Evolutionary conservation across 2,888 invertebrate genomes (phyloP), one percentile per base, ranked within the genome.

Genomic region (Elegia similella): DNA sequence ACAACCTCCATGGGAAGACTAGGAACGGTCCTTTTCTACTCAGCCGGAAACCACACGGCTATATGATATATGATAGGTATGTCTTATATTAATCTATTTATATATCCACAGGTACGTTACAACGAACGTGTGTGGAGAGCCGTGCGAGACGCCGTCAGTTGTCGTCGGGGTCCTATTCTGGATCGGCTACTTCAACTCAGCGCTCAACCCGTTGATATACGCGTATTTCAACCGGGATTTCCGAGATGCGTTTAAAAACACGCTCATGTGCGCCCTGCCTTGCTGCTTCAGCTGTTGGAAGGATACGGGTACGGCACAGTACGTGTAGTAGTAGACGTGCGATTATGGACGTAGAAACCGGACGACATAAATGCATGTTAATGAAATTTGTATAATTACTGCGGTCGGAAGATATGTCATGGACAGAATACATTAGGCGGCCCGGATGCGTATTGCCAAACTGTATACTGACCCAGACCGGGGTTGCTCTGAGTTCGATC

Each of bases 181-280:
- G 99, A 96, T 99, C 72, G 99, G 99, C 60, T 99, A 99, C 92
- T 97, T 97, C 92, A 98, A 98, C 89, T 98, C 98, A 12, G 97
- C 97, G 55, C 92, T 98, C 59, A 99, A 99, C 86, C 98, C 98
- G 0, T 92, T 98, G 66, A 98, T 99, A 74, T 98, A 98, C 88
- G 98, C 98, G 64, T 98, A 98, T 86, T 98, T 98, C 92, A 98
- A 98, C 87, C 94, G 98, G 46, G 99, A 99, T 86, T 99, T 99
- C 86, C 95, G 99, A 81, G 97, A 97, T 85, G 98, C 99, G 61
- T 99, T 99, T 90, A 97, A 96, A 86, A 96, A 97, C 82, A 97
- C 97, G 42, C 92, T 98, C 64, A 94, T 96, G 85, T 96, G 96
- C 80, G 95, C 96, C 23, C 92, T 97, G 76, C 99, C 95, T 57